Conservation (phyloP, 2,888 invertebrate genomes). For the Idaea straminata region DNA sequence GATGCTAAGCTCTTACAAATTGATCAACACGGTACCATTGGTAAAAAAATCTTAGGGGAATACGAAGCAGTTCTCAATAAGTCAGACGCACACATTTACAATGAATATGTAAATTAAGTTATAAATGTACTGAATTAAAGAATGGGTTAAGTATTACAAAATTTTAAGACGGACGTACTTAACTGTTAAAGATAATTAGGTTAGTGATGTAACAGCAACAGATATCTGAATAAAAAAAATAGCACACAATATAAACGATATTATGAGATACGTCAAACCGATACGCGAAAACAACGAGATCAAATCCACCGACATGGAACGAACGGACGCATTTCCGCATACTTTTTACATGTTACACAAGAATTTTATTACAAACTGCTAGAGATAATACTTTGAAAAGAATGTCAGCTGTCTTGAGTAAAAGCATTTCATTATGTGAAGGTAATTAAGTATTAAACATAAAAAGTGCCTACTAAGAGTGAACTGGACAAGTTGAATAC, state of each 20-base stretch:
- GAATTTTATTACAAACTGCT: conserved; percentile 10
- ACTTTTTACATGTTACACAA: conserved; percentile 20
- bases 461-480: not conserved
- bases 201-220: conserved; percentile 19
- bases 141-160: not conserved
- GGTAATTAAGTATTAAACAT: not conserved
- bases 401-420: not conserved
- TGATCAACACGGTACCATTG: not conserved
- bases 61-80: not conserved
- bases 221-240: conserved; percentile 36
- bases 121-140: not conserved
- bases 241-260: conserved; percentile 36
- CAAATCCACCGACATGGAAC: conserved; percentile 43
- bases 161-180: conserved; percentile 14
- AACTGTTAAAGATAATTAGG: conserved; percentile 8
- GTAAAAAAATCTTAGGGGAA: not conserved
- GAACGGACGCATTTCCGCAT: conserved; percentile 39
- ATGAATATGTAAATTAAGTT: not conserved
- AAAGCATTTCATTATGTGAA: not conserved
- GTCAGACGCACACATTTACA: not conserved
- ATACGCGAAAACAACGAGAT: conserved; percentile 39
- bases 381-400: not conserved
- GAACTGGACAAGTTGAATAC: not conserved
- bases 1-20: conserved; percentile 3
- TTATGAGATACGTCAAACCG: conserved; percentile 38